These are phyloP conservation scores for Rhizomys pruinosus DNA, from an alignment of 2,113 vertebrate species.

Conservation along the genomic window DNA sequence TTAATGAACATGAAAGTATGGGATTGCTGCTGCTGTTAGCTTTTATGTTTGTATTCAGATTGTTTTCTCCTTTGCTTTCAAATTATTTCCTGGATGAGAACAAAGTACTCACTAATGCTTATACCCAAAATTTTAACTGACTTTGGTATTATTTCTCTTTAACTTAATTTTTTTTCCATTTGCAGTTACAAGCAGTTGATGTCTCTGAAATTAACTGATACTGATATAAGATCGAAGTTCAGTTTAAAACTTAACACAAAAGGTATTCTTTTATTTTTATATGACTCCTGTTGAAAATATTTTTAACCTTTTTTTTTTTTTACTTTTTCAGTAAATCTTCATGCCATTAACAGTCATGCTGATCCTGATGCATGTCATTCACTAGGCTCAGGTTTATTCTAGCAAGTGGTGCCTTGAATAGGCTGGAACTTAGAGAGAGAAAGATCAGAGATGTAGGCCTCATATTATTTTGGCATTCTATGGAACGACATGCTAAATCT, in stretches of 20 bases:
- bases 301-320: constrained; percentile 17
- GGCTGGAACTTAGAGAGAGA: neutral
- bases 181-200: constrained; percentile 77
- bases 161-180: constrained; percentile 70
- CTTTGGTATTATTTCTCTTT: constrained; percentile 22
- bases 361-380: constrained; percentile 20
- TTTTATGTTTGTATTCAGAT: constrained; percentile 34
- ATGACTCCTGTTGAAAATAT: constrained; percentile 50
- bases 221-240: constrained; percentile 69
- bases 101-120: constrained; percentile 19
- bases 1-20: neutral
- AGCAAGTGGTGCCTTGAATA: neutral
- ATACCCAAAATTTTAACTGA: constrained; percentile 46
- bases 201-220: constrained; percentile 74
- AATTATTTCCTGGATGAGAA: constrained; percentile 39
- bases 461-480: neutral
- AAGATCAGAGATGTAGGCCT: neutral
- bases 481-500: neutral
- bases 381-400: constrained; percentile 4
- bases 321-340: constrained; percentile 2
- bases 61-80: constrained; percentile 50
- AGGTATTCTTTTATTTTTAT: constrained; percentile 76
- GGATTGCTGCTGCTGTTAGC: neutral
- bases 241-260: constrained; percentile 75
- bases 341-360: neutral